Evolutionary conservation across 1,140 invertebrate species (phyloP), one percentile per base, ranked within the genome.

Genomic region (Mycetomoellerius zeteki): DNA sequence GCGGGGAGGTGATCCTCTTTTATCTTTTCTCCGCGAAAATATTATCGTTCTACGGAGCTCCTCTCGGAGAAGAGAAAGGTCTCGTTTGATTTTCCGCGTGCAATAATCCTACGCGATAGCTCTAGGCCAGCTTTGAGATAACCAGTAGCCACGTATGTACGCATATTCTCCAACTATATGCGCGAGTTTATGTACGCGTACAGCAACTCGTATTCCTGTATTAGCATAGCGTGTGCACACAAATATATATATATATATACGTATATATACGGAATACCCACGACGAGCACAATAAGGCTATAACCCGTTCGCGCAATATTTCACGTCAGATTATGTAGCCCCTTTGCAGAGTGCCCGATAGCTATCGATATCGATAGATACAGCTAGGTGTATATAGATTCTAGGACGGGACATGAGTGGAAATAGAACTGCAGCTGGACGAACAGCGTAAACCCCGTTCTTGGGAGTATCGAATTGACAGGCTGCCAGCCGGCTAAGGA

Each of bases 301-400:
- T 90, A 90, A 90, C 58, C 82, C 75, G 72, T 85, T 88, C 85
- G 77, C 43, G 85, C 86, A 88, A 91, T 91, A 91, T 90, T 91
- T 91, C 90, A 91, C 85, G 85, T 91, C 87, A 88, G 90, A 90
- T 90, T 90, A 89, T 88, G 86, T 88, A 85, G 81, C 86, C 81
- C 78, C 88, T 84, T 89, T 67, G 87, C 52, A 86, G 60, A 82
- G 85, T 84, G 85, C 72, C 86, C 47, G 78, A 75, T 72, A 72
- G 67, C 80, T 85, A 88, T 88, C 88, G 87, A 71, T 88, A 86
- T 86, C 87, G 81, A 89, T 89, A 85, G 67, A 87, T 84, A 58
- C n/a, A 27, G 72, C 56, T n/a, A 50, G 58, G 67, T 54, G 73
- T 54, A 71, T 80, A 81, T 58, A 64, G 85, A 87, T 78, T 71